phyloP scores from a whole-genome alignment of 2,888 invertebrate species.

The Platycheirus rosarum region DNA sequence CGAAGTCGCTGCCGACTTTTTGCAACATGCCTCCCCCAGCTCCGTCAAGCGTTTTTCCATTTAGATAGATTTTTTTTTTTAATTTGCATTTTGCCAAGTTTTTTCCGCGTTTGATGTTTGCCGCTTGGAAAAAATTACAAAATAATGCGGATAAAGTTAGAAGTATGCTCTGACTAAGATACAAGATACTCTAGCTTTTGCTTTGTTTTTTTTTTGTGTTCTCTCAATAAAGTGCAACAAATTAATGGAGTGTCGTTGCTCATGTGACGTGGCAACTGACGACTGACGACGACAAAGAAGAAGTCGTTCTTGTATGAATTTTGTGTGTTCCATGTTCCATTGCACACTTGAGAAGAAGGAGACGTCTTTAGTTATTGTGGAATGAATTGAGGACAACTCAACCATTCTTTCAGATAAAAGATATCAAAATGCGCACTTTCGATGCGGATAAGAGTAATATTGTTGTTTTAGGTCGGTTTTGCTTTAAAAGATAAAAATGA shows the following conservation, averaged over 20 bases:
- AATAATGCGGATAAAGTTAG: constrained; percentile 70
- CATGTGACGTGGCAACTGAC: constrained; percentile 21
- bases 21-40: constrained; percentile 6
- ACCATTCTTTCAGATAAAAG: constrained; percentile 58
- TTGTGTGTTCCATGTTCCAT: constrained; percentile 13
- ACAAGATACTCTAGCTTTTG: constrained; percentile 24
- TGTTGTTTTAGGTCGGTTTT: background rate
- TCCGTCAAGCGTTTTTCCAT: constrained; percentile 69
- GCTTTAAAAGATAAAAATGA: background rate
- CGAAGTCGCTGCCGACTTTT: constrained; percentile 28
- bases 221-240: constrained; percentile 53
- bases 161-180: constrained; percentile 43
- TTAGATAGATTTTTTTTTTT: constrained; percentile 50
- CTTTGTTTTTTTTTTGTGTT: background rate
- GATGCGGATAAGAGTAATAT: constrained; percentile 46
- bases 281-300: no score
- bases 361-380: background rate
- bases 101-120: constrained; percentile 69
- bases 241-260: constrained; percentile 55
- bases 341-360: constrained; percentile 42
- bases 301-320: constrained; percentile 33
- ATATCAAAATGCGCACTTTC: constrained; percentile 70
- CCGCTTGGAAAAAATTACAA: constrained; percentile 73
- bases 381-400: constrained; percentile 67
- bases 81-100: constrained; percentile 72